Evolutionary conservation across 2,113 vertebrate species (phyloP), one percentile per base, ranked within the genome.

Genomic region (Nerophis ophidion): DNA sequence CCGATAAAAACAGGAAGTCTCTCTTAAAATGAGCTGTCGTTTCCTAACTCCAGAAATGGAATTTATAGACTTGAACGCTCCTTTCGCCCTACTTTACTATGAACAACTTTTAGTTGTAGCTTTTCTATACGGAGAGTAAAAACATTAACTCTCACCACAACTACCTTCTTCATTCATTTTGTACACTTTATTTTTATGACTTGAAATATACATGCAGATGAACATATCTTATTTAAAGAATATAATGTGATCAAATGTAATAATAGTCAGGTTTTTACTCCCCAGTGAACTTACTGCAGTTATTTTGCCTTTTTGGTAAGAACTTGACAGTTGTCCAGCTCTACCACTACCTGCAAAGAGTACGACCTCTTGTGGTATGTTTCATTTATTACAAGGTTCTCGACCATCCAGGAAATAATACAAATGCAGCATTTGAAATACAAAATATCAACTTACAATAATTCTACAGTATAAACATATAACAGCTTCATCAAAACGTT

Each of bases 281-380:
- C 14, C 17, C 48, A 49, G 16, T 49, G 16, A 19, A 1, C 48
- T 49, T 19, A 49, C 5, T 33, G 2, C 35, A 65, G 48, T 53
- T 52, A 38, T 17, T 52, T 53, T n/a, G 44, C 58, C 19, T 54
- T 0, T 26, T 47, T 47, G 2, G 50, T 49, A 57, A 44, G 16
- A 48, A 56, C 14, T 14, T 16, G 12, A 16, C 19, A 35, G 26
- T 9, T 60, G 13, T n/a, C 53, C 58, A 34, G 57, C n/a, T 51
- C 48, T 19, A 19, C 48, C 13, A 35, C 1, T 46, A 36, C 11
- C 54, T 33, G 17, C 6, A 7, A 15, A n/a, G 15, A 68, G 42
- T 26, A 66, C 2, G 68, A 36, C 78, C 66, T 66, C 76, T 80
- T 42, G 52, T 72, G 65, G 68, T 35, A 38, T 14, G 47, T 63